Evolutionary conservation across 2,888 invertebrate genomes (phyloP).

Genomic region (Protula sp.): DNA sequence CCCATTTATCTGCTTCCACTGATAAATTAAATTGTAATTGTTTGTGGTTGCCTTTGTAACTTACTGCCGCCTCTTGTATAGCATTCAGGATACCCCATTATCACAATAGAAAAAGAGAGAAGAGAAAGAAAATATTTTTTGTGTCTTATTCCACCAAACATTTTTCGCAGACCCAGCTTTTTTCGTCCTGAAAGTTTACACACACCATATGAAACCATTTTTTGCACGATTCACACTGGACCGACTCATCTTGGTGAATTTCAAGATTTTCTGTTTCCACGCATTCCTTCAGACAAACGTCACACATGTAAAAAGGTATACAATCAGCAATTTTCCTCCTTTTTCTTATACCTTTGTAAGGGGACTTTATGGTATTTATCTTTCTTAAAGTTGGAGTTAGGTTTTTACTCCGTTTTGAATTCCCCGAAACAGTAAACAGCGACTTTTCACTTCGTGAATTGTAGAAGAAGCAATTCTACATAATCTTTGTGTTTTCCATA

Average conservation of each 20-base stretch:
- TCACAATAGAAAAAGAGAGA: too few species aligned
- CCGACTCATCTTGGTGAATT: not conserved
- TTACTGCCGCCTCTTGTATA: constrained; percentile 15
- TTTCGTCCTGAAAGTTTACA: not conserved
- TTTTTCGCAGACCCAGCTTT: constrained; percentile 10
- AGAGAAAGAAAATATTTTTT: too few species aligned
- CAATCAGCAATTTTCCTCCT: not conserved
- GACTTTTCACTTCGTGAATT: too few species aligned
- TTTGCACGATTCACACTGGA: not conserved
- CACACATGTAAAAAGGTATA: not conserved
- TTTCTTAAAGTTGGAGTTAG: too few species aligned
- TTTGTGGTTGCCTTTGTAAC: constrained; percentile 21
- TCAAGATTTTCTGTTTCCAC: not conserved
- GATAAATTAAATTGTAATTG: constrained; percentile 21
- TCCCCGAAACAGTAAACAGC: too few species aligned
- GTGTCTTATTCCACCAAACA: not conserved
- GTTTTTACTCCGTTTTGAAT: too few species aligned
- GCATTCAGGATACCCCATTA: too few species aligned
- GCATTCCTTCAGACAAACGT: not conserved
- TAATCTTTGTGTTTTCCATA: too few species aligned
- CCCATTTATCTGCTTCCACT: constrained; percentile 18
- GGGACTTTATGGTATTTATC: not conserved
- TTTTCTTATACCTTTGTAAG: not conserved
- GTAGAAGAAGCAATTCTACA: too few species aligned
- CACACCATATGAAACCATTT: not conserved